These are phyloP conservation scores for Malurus leucopterus DNA, from an alignment of 2,797 vertebrate species.

Conservation along the genomic window DNA sequence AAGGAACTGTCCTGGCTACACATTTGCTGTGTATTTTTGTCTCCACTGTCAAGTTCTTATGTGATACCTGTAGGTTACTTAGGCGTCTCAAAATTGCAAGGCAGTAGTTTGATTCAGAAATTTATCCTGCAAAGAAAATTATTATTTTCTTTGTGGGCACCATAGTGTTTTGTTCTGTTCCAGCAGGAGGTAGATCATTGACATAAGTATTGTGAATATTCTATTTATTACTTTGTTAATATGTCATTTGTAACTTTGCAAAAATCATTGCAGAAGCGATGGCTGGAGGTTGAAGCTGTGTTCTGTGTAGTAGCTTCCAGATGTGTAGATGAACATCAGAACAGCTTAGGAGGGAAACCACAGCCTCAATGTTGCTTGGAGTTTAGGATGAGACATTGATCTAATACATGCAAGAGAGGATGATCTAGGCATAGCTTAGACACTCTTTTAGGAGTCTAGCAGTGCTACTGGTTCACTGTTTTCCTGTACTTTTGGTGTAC, in stretches of 20 bases:
- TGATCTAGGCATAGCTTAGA: not conserved
- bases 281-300: not conserved
- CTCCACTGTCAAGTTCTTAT: not conserved
- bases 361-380: not conserved
- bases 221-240: not conserved
- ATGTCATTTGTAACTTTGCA: not conserved
- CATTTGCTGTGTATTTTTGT: not conserved
- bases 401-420: not conserved
- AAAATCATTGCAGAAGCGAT: not conserved
- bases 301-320: not conserved
- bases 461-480: not conserved
- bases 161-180: not conserved
- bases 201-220: not conserved
- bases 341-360: not conserved
- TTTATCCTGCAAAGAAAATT: not conserved
- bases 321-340: not conserved
- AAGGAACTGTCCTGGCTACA: not conserved
- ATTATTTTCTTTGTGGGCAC: not conserved
- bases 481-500: not conserved
- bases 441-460: not conserved
- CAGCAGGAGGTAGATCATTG: not conserved
- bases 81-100: not conserved
- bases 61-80: not conserved
- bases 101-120: not conserved
- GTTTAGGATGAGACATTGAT: not conserved